These are phyloP conservation scores for Lepus timidus DNA, from an alignment of 2,113 vertebrate species.

Conservation along the genomic window DNA sequence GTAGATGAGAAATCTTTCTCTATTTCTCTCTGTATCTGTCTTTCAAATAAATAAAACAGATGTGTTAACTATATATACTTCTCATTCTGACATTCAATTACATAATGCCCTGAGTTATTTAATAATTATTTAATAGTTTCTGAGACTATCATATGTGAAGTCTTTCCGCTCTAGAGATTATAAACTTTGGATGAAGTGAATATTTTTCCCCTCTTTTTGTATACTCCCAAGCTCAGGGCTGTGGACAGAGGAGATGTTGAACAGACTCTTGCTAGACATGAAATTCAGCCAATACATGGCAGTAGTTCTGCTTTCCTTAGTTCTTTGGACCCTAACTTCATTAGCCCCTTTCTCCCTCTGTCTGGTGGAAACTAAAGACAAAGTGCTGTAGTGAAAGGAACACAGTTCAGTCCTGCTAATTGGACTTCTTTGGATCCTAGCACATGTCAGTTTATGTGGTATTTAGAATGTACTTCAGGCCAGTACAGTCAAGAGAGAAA, in stretches of 20 bases:
- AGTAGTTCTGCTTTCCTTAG: background rate
- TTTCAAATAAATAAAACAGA: too few species aligned
- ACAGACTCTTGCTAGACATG: slow-evolving; percentile 52
- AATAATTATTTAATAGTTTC: background rate
- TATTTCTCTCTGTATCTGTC: too few species aligned
- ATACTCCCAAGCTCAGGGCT: background rate
- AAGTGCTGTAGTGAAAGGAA: background rate
- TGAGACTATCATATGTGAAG: background rate
- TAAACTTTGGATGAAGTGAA: background rate
- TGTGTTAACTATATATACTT: background rate
- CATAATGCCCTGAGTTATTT: slow-evolving; percentile 34
- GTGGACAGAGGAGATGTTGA: background rate
- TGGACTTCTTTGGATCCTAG: slow-evolving; percentile 27
- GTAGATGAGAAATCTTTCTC: too few species aligned
- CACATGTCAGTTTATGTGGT: background rate
- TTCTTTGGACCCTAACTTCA: background rate
- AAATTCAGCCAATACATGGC: background rate
- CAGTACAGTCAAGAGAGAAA: background rate
- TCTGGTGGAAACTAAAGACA: slow-evolving; percentile 12
- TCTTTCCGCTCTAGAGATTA: slow-evolving; percentile 38
- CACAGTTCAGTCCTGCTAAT: background rate
- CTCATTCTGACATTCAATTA: slow-evolving; percentile 52
- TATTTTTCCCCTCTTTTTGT: slow-evolving; percentile 39
- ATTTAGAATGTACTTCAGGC: background rate
- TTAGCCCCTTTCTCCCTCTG: background rate